Percentiles rank a stretch among this genome's conserved stretches.
These are phyloP conservation scores for Bugula neritina DNA, from an alignment of 2,888 invertebrate species.

Conservation along the genomic window DNA sequence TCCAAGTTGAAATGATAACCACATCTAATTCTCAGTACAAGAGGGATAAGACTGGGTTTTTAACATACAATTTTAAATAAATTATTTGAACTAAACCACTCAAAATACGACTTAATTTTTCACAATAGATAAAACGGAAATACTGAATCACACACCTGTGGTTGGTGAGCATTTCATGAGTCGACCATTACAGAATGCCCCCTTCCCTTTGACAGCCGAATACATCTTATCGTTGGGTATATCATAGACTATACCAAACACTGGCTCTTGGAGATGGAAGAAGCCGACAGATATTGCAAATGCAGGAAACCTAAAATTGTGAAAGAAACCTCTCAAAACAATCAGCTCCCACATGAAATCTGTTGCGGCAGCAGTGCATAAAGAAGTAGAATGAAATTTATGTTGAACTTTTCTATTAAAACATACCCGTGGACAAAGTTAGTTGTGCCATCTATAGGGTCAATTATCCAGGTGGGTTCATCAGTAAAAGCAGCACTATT, in stretches of 20 bases:
- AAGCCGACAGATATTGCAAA: slow-evolving; percentile 83
- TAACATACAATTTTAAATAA: no score
- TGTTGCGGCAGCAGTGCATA: no score
- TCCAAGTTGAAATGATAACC: no score
- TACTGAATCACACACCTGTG: not conserved
- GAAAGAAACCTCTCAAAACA: no score
- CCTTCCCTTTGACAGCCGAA: slow-evolving; percentile 75
- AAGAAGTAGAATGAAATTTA: no score
- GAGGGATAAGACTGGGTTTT: no score
- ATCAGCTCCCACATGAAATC: no score
- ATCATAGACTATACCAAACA: slow-evolving; percentile 81
- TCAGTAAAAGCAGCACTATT: slow-evolving; percentile 70
- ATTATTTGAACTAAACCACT: no score
- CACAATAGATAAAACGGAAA: no score
- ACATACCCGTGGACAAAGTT: slow-evolving; percentile 74
- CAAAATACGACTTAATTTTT: no score
- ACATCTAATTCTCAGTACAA: no score
- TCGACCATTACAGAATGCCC: slow-evolving; percentile 77
- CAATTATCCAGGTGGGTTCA: slow-evolving; percentile 67
- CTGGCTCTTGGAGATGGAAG: slow-evolving; percentile 62
- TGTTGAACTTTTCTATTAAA: no score
- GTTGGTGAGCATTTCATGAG: slow-evolving; percentile 11
- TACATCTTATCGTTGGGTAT: slow-evolving; percentile 81
- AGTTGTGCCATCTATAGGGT: slow-evolving; percentile 97
- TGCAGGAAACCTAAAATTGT: slow-evolving; percentile 70